Evolutionary conservation across 1,140 invertebrate genomes (phyloP), one percentile per base, ranked within the genome.

Genomic region (Macrotrachela quadricornifera): DNA sequence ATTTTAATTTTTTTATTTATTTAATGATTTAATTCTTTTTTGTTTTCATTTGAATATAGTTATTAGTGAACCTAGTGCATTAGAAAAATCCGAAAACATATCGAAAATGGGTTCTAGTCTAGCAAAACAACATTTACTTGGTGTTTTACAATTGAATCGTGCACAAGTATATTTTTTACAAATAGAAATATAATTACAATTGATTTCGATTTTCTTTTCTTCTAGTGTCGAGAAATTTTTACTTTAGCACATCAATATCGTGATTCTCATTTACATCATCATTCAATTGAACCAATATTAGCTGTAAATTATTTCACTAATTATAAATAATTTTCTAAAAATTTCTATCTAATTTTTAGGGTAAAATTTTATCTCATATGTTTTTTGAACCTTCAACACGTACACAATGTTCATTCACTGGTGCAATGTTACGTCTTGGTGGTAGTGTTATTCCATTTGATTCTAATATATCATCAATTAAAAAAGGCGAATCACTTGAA

Each of bases 371-470:
- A 81, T 83, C 85, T 14, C 86, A 82, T 0, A 80, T 97, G 62
- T 97, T 99, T 67, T 97, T 90, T 70, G 92, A 97, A 76, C 84
- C 82, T 0, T 92, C 85, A 61, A 97, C 92, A 0, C 75, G 94
- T 58, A 99, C 94, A 0, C 81, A 79, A 61, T 87, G 85, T 64
- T 95, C 88, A 65, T 99, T 99, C 71, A 75, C 83, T 6, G 82
- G 83, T 2, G 94, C 94, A 4, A 94, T 96, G 86, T 79, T 88
- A 65, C 72, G 88, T 60, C 75, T 99, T 14, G 92, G 91, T 16
- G 94, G 90, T 0, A 75, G 76, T 13, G 85, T 96, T 0, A 79
- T 92, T 57, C 76, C 81, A 60, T 82, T 95, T 70, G 82, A 96
- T 64, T 80, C 80, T 55, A 75, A 77, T 0, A 83, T 79, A 46